Evolutionary conservation across 37 sponge, comb jelly and placozoan species (phyloP).

Genomic region (Tethya wilhelma): DNA sequence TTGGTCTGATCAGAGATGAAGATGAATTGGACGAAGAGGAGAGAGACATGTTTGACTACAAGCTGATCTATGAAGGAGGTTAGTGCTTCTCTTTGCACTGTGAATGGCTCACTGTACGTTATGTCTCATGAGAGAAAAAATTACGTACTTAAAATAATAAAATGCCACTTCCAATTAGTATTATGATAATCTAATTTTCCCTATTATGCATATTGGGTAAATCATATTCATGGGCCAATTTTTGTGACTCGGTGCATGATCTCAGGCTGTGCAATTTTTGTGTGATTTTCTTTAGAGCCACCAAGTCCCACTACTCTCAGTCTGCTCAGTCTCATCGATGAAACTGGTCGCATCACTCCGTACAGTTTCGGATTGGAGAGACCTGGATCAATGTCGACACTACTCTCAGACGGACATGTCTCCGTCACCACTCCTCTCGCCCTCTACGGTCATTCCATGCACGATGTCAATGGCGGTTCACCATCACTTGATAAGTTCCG

Average conservation of each 20-base stretch:
- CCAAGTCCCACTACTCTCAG: slow-evolving; percentile 15
- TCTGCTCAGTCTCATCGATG: not conserved
- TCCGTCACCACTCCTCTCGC: slow-evolving; percentile 5
- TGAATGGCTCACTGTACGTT: too few relatives aligned
- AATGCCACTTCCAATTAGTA: too few relatives aligned
- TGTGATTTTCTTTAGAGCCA: not conserved
- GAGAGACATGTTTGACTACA: not conserved
- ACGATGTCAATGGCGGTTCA: not conserved
- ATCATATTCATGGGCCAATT: too few relatives aligned
- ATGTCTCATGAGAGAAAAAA: too few relatives aligned
- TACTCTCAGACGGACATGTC: not conserved
- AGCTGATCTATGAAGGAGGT: too few relatives aligned
- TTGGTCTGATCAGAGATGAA: slow-evolving; percentile 10
- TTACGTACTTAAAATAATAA: too few relatives aligned
- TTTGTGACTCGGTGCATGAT: too few relatives aligned
- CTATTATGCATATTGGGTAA: too few relatives aligned
- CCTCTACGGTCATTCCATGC: not conserved
- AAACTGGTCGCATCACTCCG: slow-evolving; percentile 1
- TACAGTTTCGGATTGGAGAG: not conserved
- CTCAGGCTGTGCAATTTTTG: too few relatives aligned
- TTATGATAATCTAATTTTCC: too few relatives aligned
- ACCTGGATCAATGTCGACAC: not conserved
- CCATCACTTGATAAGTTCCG: too few relatives aligned
- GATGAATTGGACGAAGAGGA: slow-evolving; percentile 30
- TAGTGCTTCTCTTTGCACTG: too few relatives aligned